phyloP scores from a whole-genome alignment of 2,888 invertebrate genomes.

The Rotaria magnacalcarata region DNA sequence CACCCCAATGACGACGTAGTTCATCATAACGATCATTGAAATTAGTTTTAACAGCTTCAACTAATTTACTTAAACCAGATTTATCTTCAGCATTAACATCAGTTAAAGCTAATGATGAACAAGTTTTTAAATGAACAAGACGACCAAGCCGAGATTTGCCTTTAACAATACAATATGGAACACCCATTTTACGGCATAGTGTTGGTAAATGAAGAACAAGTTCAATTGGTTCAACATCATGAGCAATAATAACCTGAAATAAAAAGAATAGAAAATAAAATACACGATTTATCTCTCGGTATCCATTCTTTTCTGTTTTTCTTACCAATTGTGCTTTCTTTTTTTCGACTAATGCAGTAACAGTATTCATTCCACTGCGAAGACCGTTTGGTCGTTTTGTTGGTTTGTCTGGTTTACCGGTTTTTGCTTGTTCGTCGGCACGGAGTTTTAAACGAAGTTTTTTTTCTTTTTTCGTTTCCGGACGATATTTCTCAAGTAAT shows the following conservation, averaged over 20 bases:
- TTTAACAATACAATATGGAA: constrained; percentile 99
- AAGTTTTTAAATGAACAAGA: constrained; percentile 90
- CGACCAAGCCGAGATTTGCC: constrained; percentile 92
- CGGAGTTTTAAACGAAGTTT: constrained; percentile 81
- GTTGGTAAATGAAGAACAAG: constrained; percentile 95
- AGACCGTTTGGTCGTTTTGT: constrained; percentile 83
- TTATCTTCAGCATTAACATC: constrained; percentile 71
- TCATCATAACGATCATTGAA: constrained; percentile 98
- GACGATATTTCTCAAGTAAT: constrained; percentile 91
- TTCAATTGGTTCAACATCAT: constrained; percentile 98
- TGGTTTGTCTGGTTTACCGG: constrained; percentile 81
- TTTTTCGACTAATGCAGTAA: constrained; percentile 79
- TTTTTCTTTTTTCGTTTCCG: constrained; percentile 84
- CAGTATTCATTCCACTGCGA: constrained; percentile 62
- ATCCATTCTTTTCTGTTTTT: background rate
- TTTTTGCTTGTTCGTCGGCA: constrained; percentile 70
- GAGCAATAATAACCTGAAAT: constrained; percentile 75
- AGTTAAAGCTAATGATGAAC: constrained; percentile 80
- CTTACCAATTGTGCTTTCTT: constrained; percentile 86
- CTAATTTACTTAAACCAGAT: constrained; percentile 78
- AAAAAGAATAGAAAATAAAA: background rate
- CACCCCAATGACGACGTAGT: constrained; percentile 82
- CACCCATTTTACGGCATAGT: constrained; percentile 97
- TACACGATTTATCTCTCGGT: too few relatives aligned
- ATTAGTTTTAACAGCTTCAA: constrained; percentile 93